phyloP scores from a whole-genome alignment of 1,140 invertebrate species.

The Colletes latitarsis region DNA sequence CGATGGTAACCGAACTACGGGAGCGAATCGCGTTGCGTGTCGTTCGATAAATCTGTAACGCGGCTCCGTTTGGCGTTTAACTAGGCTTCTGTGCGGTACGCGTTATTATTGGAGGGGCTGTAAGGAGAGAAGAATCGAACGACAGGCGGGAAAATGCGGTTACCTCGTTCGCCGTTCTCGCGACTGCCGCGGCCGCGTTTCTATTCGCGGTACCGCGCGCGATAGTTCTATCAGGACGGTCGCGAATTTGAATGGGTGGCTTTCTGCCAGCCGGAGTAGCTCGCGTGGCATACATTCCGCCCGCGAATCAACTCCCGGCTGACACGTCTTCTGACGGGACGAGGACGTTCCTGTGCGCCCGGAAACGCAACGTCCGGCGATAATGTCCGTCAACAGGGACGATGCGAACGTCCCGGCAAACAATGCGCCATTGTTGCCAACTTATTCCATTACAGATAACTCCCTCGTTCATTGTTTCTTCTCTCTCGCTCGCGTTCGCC shows the following conservation, averaged over 20 bases:
- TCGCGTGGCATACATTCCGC: constrained; percentile 69
- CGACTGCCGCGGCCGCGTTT: constrained; percentile 38
- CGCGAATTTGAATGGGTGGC: constrained; percentile 63
- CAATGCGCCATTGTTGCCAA: constrained; percentile 81
- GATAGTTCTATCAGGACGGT: constrained; percentile 58
- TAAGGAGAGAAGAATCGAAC: constrained; percentile 15
- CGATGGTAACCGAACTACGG: too few species aligned
- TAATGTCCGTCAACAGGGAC: constrained; percentile 80
- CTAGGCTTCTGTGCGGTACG: neutral
- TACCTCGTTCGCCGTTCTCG: constrained; percentile 1
- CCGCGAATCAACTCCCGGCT: constrained; percentile 57
- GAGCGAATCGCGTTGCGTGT: too few species aligned
- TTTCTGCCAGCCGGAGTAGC: constrained; percentile 44
- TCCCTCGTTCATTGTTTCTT: constrained; percentile 76
- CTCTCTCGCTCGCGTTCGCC: constrained; percentile 60
- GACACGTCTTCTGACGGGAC: constrained; percentile 68
- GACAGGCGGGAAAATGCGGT: constrained; percentile 25
- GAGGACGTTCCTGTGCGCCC: constrained; percentile 65
- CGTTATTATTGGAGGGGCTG: neutral
- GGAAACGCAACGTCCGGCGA: constrained; percentile 80
- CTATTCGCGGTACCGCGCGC: constrained; percentile 47
- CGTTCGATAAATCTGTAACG: constrained; percentile 2
- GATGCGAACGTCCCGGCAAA: constrained; percentile 77
- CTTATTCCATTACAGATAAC: constrained; percentile 83
- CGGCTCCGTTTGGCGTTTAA: neutral